Evolutionary conservation across 37 sponge, comb jelly and placozoan species (phyloP).

Genomic region (Trichoplax adhaerens): DNA sequence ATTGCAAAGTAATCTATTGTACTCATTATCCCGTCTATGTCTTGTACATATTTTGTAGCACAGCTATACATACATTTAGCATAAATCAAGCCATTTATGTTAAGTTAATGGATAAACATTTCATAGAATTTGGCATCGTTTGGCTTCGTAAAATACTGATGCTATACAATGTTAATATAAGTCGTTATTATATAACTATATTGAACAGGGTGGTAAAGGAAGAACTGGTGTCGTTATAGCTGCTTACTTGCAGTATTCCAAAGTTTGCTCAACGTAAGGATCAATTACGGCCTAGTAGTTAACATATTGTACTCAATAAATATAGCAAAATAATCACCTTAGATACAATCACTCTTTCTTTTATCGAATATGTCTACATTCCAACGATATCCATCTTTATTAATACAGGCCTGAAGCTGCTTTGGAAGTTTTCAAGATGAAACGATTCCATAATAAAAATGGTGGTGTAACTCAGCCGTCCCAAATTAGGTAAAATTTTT

Average conservation of each 20-base stretch:
- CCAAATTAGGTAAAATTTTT: conserved; percentile 33
- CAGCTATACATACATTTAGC: too few relatives aligned
- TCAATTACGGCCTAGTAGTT: too few relatives aligned
- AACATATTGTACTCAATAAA: too few relatives aligned
- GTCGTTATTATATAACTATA: too few relatives aligned
- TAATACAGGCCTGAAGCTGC: conserved; percentile 66
- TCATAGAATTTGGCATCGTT: not conserved
- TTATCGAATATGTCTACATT: not conserved
- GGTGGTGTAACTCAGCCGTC: conserved; percentile 97
- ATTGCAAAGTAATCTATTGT: conserved; percentile 45
- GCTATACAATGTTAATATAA: too few relatives aligned
- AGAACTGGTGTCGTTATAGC: conserved; percentile 91
- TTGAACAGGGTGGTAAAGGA: conserved; percentile 76
- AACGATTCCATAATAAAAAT: conserved; percentile 67
- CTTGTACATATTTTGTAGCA: too few relatives aligned
- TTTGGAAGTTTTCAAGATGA: conserved; percentile 84
- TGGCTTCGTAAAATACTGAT: not conserved
- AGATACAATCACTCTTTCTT: not conserved
- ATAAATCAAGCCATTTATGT: not conserved
- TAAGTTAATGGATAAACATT: not conserved
- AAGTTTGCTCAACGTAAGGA: not conserved
- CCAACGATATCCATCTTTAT: not conserved
- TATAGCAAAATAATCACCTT: not conserved
- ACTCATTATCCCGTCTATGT: too few relatives aligned
- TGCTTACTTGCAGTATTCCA: conserved; percentile 94